A percentile compares a stretch with the other conserved stretches of the same genome.
Evolutionary conservation across 2,113 vertebrate species (phyloP).

Genomic region (Desmodus rotundus): DNA sequence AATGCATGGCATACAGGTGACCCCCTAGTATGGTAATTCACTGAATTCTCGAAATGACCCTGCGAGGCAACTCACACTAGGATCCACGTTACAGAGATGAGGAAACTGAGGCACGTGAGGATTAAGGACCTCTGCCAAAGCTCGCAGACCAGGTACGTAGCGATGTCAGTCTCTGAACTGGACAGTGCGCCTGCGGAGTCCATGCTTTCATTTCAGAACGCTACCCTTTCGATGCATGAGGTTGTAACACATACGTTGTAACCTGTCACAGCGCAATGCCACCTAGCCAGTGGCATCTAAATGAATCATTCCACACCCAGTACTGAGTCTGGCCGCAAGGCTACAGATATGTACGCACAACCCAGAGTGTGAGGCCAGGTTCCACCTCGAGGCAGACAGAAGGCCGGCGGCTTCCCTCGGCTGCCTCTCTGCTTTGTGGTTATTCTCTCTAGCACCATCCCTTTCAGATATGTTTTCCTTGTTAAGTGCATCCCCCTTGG

Average conservation of each 20-base stretch:
- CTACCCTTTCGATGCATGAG: background rate
- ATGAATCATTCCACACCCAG: background rate
- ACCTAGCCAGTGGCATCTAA: background rate
- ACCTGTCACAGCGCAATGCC: background rate
- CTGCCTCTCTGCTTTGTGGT: background rate
- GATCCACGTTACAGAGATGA: background rate
- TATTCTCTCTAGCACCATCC: background rate
- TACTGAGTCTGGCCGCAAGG: background rate
- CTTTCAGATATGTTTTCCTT: slow-evolving; percentile 25
- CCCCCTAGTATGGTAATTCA: background rate
- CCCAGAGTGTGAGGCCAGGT: background rate
- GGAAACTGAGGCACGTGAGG: background rate
- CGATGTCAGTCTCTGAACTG: background rate
- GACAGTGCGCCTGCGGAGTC: background rate
- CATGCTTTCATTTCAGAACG: background rate
- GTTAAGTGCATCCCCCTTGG: background rate
- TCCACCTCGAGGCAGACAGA: background rate
- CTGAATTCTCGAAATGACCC: background rate
- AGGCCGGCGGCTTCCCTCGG: background rate
- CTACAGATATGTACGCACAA: fast-evolving
- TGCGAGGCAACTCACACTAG: background rate
- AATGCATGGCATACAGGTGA: background rate
- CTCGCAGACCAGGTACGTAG: background rate
- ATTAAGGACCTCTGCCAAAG: background rate
- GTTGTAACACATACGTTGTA: too few relatives aligned